phyloP scores from a whole-genome alignment of 92 coral and sea anemone genomes.

The Heteractis magnifica region DNA sequence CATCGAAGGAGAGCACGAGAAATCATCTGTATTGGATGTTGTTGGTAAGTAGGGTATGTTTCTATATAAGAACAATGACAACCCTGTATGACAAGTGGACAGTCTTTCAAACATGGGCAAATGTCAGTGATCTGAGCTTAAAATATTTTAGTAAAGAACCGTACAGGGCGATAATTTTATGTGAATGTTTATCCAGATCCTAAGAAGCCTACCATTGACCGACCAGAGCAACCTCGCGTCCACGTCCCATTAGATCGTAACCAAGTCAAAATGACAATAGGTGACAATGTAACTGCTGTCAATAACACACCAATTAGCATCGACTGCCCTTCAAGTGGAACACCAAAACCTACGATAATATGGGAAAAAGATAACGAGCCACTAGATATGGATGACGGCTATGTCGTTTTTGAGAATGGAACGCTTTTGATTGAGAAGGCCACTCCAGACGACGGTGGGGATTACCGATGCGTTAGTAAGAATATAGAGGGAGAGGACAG shows the following conservation, averaged over 20 bases:
- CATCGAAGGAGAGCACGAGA: slow-evolving; percentile 33
- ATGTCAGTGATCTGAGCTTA: too few species aligned
- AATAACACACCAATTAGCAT: slow-evolving; percentile 48
- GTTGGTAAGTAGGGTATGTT: slow-evolving; percentile 34
- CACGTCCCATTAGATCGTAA: slow-evolving; percentile 22
- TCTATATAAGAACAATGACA: too few species aligned
- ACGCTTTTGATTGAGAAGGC: slow-evolving; percentile 36
- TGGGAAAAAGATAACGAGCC: slow-evolving; percentile 54
- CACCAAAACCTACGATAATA: slow-evolving; percentile 50
- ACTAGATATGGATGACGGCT: slow-evolving; percentile 14
- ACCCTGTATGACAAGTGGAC: too few species aligned
- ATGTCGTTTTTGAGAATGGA: slow-evolving; percentile 38
- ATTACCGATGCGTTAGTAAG: slow-evolving; percentile 43
- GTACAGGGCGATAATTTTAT: too few species aligned
- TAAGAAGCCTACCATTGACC: slow-evolving; percentile 23
- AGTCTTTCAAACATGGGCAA: too few species aligned
- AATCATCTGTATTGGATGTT: slow-evolving; percentile 37
- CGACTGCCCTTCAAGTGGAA: slow-evolving; percentile 50
- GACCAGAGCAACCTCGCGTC: slow-evolving; percentile 20
- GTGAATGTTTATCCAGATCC: slow-evolving; percentile 28
- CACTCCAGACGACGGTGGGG: slow-evolving; percentile 14
- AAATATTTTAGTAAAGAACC: background rate
- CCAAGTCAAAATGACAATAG: slow-evolving; percentile 36
- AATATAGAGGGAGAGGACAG: slow-evolving; percentile 36
- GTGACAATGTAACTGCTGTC: slow-evolving; percentile 50